These are phyloP conservation scores for Rhabdomys pumilio DNA, from an alignment of 2,797 vertebrate species.

Conservation along the genomic window DNA sequence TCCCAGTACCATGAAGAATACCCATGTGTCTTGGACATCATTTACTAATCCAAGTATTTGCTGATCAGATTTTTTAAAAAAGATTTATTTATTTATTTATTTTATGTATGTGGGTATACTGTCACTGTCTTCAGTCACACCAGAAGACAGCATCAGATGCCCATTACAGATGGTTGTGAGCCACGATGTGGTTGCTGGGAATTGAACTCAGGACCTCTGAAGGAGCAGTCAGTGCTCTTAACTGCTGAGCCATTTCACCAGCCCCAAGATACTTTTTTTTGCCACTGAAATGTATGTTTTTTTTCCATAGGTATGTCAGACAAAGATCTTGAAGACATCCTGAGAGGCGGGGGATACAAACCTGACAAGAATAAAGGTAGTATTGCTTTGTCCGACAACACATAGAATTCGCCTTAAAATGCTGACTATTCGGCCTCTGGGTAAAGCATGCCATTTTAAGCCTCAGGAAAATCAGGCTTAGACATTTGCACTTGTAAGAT, in stretches of 20 bases:
- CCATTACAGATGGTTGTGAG: too few species aligned
- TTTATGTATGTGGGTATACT: too few species aligned
- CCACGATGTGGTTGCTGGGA: too few species aligned
- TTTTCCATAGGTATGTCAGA: slow-evolving; percentile 90
- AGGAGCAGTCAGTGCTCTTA: too few species aligned
- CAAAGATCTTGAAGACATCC: slow-evolving; percentile 88
- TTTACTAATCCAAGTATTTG: background rate
- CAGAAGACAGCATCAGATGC: too few species aligned
- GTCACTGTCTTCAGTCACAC: too few species aligned
- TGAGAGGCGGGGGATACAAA: slow-evolving; percentile 87
- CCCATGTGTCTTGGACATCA: background rate
- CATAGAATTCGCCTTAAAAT: background rate
- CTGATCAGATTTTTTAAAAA: background rate
- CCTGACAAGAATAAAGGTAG: slow-evolving; percentile 95
- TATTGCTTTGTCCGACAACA: background rate
- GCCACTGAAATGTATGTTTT: slow-evolving; percentile 20
- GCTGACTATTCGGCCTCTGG: background rate
- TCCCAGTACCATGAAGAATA: background rate
- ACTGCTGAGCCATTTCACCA: too few species aligned
- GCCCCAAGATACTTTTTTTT: background rate
- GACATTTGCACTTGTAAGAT: background rate
- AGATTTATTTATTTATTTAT: too few species aligned
- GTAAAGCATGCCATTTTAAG: background rate
- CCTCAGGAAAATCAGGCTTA: background rate
- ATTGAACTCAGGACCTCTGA: too few species aligned